Evolutionary conservation across 2,888 invertebrate genomes (phyloP).

Genomic region (Eristalis intricaria): DNA sequence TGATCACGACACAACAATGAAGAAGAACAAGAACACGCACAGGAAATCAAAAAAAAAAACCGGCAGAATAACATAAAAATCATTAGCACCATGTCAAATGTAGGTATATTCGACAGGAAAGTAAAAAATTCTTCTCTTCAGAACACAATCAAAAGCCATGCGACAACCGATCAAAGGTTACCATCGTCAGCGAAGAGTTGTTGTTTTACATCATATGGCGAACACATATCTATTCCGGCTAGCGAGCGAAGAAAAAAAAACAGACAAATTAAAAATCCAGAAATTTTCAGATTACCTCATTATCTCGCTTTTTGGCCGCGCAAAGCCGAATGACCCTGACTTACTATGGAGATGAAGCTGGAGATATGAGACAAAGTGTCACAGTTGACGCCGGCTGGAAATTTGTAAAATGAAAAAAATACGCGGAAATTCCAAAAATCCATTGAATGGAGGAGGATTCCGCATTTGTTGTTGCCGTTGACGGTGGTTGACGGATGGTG

Average conservation of each 20-base stretch:
- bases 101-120: constrained; percentile 22
- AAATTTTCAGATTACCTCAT: constrained; percentile 40
- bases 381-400: constrained; percentile 44
- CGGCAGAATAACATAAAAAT: constrained; percentile 8
- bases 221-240: constrained; percentile 12
- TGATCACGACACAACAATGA: constrained; percentile 9
- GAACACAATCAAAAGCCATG: neutral
- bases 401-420: constrained; percentile 2
- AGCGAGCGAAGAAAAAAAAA: neutral
- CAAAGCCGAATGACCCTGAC: constrained; percentile 41
- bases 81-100: constrained; percentile 32
- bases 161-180: constrained; percentile 31
- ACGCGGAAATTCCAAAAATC: neutral
- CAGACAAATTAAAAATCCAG: constrained; percentile 22
- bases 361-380: constrained; percentile 43
- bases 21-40: neutral
- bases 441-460: constrained; percentile 8
- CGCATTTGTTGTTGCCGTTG: too few relatives aligned
- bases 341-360: constrained; percentile 29
- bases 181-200: constrained; percentile 1
- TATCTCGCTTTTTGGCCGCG: constrained; percentile 23
- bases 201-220: constrained; percentile 29
- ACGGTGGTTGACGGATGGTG: too few relatives aligned
- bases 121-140: constrained; percentile 11
- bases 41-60: neutral